Percentiles rank a stretch among this genome's conserved stretches.
Conservation (phyloP, 2,888 invertebrate species). For the Beris chalybata region DNA sequence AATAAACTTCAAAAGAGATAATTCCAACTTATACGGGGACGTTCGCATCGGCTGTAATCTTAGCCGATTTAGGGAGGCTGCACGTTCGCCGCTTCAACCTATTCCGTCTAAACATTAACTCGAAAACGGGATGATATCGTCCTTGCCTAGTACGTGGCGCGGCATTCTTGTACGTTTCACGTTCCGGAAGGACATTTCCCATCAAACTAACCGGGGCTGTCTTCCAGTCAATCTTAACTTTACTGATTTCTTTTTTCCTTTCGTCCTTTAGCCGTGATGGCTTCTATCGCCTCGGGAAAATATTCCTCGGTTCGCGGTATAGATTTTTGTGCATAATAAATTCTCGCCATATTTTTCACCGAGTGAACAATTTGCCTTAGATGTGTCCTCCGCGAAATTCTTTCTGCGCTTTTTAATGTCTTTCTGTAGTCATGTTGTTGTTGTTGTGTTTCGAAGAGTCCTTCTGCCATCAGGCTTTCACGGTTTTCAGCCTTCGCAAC, state of each 20-base stretch:
- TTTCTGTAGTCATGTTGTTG: constrained; percentile 19
- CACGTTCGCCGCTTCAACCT: neutral
- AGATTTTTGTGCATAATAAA: constrained; percentile 36
- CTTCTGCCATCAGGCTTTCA: neutral
- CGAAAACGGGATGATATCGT: neutral
- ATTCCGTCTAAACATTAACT: neutral
- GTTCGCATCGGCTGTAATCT: constrained; percentile 11
- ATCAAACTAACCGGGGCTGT: no score
- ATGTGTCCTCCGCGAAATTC: constrained; percentile 25
- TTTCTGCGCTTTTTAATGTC: constrained; percentile 26
- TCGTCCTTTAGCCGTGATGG: neutral
- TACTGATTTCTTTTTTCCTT: neutral
- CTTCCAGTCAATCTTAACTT: no score
- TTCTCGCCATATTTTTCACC: constrained; percentile 34
- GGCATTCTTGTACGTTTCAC: neutral
- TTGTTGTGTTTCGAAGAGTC: constrained; percentile 13
- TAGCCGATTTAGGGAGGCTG: neutral
- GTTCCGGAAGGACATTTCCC: constrained; percentile 1
- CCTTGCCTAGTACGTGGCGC: neutral
- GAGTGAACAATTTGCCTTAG: constrained; percentile 36
- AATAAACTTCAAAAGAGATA: constrained; percentile 38
- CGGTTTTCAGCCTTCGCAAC: neutral
- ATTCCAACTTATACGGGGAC: neutral
- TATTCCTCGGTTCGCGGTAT: neutral
- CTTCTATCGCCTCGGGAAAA: neutral